Evolutionary conservation across 2,888 invertebrate species (phyloP).

Genomic region (Colletes collaris): DNA sequence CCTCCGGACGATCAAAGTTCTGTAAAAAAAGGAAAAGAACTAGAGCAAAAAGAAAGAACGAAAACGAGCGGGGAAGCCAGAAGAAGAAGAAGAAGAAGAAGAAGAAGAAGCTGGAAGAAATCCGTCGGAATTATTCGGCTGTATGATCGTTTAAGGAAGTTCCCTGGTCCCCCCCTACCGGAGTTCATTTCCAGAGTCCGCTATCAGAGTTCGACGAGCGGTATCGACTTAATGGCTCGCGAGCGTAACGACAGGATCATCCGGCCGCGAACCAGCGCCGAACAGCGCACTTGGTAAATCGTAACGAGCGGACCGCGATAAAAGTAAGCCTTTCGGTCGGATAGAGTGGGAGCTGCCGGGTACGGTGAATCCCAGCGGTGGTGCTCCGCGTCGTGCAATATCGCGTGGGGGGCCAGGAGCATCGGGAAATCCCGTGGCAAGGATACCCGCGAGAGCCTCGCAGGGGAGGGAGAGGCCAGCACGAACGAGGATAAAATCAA

Average conservation of each 20-base stretch:
- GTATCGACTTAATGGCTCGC: conserved; percentile 39
- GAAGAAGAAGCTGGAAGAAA: conserved; percentile 3
- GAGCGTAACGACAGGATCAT: conserved; percentile 16
- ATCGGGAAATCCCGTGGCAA: background rate
- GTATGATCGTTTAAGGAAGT: conserved; percentile 43
- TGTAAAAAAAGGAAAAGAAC: conserved; percentile 6
- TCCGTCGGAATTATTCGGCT: conserved; percentile 42
- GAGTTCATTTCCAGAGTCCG: conserved; percentile 30
- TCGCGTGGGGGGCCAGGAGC: too few species aligned
- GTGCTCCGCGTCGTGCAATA: too few species aligned
- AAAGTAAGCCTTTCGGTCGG: background rate
- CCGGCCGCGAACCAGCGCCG: background rate
- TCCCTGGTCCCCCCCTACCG: background rate
- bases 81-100: background rate
- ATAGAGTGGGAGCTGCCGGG: background rate
- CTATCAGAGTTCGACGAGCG: conserved; percentile 15
- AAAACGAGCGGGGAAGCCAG: background rate
- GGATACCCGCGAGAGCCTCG: background rate
- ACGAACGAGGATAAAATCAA: conserved; percentile 58
- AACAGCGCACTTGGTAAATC: background rate
- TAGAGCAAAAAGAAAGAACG: background rate
- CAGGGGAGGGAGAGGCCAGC: too few species aligned
- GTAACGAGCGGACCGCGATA: conserved; percentile 4
- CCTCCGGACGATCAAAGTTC: conserved; percentile 21
- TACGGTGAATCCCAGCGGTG: background rate